Evolutionary conservation across 2,797 vertebrate genomes (phyloP).

Genomic region (Cynopterus sphinx): DNA sequence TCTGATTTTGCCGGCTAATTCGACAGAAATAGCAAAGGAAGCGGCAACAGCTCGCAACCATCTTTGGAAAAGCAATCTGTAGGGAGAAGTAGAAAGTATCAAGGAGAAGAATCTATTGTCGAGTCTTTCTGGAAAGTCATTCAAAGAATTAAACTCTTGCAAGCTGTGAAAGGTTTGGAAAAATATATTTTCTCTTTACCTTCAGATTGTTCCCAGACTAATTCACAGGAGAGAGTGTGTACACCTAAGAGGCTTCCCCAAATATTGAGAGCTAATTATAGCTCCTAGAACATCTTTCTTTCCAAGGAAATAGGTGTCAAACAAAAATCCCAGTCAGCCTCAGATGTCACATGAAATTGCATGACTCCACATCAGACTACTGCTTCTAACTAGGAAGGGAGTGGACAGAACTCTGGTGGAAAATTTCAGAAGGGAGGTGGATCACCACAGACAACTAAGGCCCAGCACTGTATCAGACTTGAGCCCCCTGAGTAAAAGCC

Average conservation of each 20-base stretch:
- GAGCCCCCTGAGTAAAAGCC: neutral
- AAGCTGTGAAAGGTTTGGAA: constrained; percentile 48
- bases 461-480: fast-evolving
- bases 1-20: constrained; percentile 99
- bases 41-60: constrained; percentile 99
- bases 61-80: constrained; percentile 98
- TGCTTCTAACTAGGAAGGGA: neutral
- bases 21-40: constrained; percentile 99
- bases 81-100: constrained; percentile 75
- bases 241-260: neutral
- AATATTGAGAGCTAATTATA: neutral
- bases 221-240: neutral
- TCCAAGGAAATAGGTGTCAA: neutral
- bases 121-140: constrained; percentile 40
- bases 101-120: constrained; percentile 62
- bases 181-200: neutral
- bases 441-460: neutral
- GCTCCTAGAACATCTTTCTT: constrained; percentile 6
- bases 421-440: neutral
- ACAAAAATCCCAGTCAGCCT: neutral
- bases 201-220: neutral
- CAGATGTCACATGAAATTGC: neutral
- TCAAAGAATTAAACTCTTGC: constrained; percentile 37
- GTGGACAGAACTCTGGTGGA: neutral
- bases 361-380: fast-evolving